Evolutionary conservation across 2,113 vertebrate species (phyloP).

Genomic region (Pogona vitticeps): DNA sequence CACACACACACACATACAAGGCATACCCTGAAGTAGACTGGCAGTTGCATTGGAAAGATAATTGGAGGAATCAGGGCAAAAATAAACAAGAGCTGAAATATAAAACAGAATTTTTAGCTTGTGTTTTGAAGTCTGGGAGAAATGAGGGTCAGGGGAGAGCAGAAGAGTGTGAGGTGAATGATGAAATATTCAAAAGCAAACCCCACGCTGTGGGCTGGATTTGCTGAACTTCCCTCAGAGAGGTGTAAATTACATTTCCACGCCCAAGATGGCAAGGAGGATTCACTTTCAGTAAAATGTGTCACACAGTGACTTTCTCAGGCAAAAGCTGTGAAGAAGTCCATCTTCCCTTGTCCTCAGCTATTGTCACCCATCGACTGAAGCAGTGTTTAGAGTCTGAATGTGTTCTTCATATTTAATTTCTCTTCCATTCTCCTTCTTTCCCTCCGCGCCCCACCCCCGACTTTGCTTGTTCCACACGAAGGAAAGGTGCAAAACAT

Average conservation of each 20-base stretch:
- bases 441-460: too few species aligned
- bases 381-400: neutral
- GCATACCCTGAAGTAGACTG: neutral
- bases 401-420: neutral
- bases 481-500: too few species aligned
- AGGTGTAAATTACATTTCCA: slow-evolving; percentile 9
- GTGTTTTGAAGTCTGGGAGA: neutral
- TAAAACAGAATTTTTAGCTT: rapidly evolving
- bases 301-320: neutral
- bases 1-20: neutral
- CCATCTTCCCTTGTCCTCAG: neutral
- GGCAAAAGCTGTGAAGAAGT: neutral
- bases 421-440: too few species aligned
- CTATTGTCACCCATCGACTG: neutral
- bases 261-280: neutral
- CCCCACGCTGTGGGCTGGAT: neutral
- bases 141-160: neutral
- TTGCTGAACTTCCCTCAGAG: neutral
- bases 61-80: slow-evolving; percentile 13
- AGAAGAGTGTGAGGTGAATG: neutral
- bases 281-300: neutral
- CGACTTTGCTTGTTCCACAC: too few species aligned
- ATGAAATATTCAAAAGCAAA: slow-evolving; percentile 24
- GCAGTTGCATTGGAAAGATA: slow-evolving; percentile 1
- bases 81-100: slow-evolving; percentile 10